These are phyloP conservation scores for Falcaria lacertinaria DNA, from an alignment of 2,888 invertebrate genomes.

Conservation along the genomic window DNA sequence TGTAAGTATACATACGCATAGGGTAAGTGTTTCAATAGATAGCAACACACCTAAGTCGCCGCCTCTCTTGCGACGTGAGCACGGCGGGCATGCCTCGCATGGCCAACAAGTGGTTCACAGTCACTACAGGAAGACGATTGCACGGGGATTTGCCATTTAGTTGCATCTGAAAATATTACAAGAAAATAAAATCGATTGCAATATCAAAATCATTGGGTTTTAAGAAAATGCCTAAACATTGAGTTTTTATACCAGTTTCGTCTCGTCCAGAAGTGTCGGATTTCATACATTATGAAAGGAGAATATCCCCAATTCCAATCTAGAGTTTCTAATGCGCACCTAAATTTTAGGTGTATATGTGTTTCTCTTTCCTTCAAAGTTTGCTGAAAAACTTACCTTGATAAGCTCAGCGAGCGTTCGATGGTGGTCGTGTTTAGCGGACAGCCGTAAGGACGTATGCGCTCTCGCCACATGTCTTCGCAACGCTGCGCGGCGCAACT, in stretches of 20 bases:
- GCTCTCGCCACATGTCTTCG: conserved; percentile 61
- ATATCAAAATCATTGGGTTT: no score
- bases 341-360: no score
- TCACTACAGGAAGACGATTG: conserved; percentile 51
- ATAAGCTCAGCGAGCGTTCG: conserved; percentile 46
- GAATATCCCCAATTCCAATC: no score
- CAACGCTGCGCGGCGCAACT: conserved; percentile 60
- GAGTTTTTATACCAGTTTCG: no score
- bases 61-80: conserved; percentile 56
- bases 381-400: conserved; percentile 35
- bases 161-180: conserved; percentile 55
- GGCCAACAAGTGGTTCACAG: conserved; percentile 62
- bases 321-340: no score
- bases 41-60: conserved; percentile 52
- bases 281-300: no score
- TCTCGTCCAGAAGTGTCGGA: no score
- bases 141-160: conserved; percentile 35
- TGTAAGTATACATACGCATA: background rate
- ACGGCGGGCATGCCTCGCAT: conserved; percentile 59
- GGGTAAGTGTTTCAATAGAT: background rate
- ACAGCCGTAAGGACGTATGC: conserved; percentile 39
- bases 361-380: no score
- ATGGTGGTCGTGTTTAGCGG: conserved; percentile 37
- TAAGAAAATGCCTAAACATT: no score
- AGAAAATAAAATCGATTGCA: no score